Percentiles rank a stretch among this genome's conserved stretches.
Conservation (phyloP, 1,140 invertebrate genomes). For the Drosophila ananassae region DNA sequence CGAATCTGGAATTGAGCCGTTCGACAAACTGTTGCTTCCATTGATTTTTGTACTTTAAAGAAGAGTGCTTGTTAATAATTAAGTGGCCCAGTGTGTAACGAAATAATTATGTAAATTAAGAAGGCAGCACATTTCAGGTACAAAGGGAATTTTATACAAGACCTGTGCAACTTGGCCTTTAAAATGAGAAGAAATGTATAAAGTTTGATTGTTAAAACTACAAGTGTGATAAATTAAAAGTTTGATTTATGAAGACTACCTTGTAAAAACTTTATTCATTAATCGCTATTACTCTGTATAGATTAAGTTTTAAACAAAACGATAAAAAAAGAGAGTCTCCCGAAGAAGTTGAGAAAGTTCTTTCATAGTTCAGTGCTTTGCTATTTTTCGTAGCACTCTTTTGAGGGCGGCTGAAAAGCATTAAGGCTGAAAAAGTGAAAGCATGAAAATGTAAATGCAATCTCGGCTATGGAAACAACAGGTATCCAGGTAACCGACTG, state of each 20-base stretch:
- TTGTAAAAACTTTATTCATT: neutral
- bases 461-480: constrained; percentile 58
- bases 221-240: neutral
- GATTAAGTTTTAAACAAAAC: neutral
- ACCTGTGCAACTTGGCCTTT: neutral
- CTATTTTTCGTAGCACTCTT: constrained; percentile 44
- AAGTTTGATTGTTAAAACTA: neutral
- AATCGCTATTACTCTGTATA: neutral
- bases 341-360: neutral
- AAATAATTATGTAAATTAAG: neutral
- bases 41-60: constrained; percentile 3
- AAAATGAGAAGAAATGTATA: too few relatives aligned
- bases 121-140: neutral
- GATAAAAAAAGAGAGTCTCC: neutral
- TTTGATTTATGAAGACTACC: neutral
- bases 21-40: constrained; percentile 21
- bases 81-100: neutral
- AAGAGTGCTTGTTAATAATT: constrained; percentile 2
- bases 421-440: constrained; percentile 14
- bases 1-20: neutral
- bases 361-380: neutral
- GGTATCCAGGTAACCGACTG: constrained; percentile 32
- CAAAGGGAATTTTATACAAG: neutral
- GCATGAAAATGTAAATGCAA: constrained; percentile 38
- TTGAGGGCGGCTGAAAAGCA: constrained; percentile 29